These are phyloP conservation scores for Bombus waltoni DNA, from an alignment of 1,140 invertebrate genomes.

Conservation along the genomic window DNA sequence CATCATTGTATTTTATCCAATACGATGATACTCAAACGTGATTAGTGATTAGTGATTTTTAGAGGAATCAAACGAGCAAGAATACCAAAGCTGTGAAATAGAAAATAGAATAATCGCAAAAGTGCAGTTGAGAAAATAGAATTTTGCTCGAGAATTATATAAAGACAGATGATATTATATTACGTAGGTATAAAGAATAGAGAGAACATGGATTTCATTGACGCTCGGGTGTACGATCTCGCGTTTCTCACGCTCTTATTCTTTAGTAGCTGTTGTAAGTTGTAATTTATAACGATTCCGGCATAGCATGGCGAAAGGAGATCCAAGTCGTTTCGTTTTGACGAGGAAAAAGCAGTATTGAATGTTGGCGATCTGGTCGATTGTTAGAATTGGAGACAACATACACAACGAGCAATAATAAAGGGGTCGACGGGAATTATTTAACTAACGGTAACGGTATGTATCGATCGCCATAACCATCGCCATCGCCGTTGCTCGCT, in stretches of 20 bases:
- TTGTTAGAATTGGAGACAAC: constrained; percentile 10
- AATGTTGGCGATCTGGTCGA: constrained; percentile 28
- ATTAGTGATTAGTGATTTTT: too few species aligned
- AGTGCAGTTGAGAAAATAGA: not conserved
- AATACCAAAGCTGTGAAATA: not conserved
- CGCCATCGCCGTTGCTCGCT: too few species aligned
- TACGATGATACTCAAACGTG: too few species aligned
- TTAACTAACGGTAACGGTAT: constrained; percentile 18
- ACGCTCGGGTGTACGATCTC: not conserved
- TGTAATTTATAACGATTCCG: not conserved
- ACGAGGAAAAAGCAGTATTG: constrained; percentile 11
- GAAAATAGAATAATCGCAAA: not conserved
- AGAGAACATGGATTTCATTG: not conserved
- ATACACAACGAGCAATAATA: constrained; percentile 20
- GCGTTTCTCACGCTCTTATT: constrained; percentile 50
- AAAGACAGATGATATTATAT: not conserved
- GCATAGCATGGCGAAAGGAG: constrained; percentile 29
- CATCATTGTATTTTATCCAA: too few species aligned
- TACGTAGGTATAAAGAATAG: too few species aligned
- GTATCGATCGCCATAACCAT: constrained; percentile 19
- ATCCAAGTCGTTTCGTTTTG: constrained; percentile 41
- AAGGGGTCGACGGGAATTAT: constrained; percentile 54
- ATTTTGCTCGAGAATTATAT: not conserved
- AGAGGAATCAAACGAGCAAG: not conserved
- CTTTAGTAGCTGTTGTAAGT: not conserved